Conservation (phyloP, 2,797 vertebrate genomes). For the Halcyon smyrnensis region DNA sequence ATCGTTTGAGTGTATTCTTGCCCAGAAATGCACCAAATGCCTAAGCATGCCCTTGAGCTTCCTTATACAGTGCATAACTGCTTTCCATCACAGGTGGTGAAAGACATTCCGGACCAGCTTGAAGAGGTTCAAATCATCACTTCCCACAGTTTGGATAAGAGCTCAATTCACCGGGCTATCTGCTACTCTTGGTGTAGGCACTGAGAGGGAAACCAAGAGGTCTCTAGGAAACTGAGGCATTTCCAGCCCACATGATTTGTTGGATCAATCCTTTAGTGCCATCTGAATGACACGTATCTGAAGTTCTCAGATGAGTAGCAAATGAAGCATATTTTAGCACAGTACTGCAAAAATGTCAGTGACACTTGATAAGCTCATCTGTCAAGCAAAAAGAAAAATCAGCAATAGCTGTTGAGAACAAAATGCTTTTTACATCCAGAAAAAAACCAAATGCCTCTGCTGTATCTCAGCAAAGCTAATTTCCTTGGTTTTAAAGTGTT, state of each 20-base stretch:
- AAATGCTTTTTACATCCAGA: constrained; percentile 9
- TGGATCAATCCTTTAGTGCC: constrained; percentile 33
- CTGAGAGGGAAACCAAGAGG: neutral
- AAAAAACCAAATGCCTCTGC: neutral
- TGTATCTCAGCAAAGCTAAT: constrained; percentile 11
- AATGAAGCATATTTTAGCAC: constrained; percentile 65
- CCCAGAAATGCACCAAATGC: neutral
- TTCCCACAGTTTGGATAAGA: neutral
- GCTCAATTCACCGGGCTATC: neutral
- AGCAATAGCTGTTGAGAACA: constrained; percentile 37
- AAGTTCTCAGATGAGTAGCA: constrained; percentile 49
- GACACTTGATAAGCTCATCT: constrained; percentile 36
- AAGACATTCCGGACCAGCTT: neutral
- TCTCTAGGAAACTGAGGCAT: constrained; percentile 51
- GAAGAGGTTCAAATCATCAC: neutral
- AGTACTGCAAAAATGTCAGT: constrained; percentile 45
- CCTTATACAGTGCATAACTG: neutral
- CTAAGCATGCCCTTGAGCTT: neutral
- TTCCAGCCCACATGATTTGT: constrained; percentile 28
- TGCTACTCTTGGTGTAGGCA: neutral
- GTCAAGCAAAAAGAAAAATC: constrained; percentile 55
- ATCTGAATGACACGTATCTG: constrained; percentile 47
- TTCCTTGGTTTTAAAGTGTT: constrained; percentile 42
- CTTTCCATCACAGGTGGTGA: neutral
- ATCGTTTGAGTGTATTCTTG: neutral